A percentile compares a stretch with the other conserved stretches of the same genome.
phyloP scores from a whole-genome alignment of 2,888 invertebrate genomes.

The Piscicola geometra region DNA sequence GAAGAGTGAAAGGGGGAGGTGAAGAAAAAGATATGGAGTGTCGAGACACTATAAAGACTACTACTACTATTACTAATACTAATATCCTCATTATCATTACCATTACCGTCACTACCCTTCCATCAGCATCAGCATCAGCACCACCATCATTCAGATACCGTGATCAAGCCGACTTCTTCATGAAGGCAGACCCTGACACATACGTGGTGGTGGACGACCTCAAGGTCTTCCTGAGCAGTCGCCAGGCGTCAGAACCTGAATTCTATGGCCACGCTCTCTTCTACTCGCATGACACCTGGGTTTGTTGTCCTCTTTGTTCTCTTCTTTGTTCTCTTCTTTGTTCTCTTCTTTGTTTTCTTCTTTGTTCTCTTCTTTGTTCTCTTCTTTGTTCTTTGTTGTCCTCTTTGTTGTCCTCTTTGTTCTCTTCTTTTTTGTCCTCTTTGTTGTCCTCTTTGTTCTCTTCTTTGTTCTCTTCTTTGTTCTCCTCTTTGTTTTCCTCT shows the following conservation, averaged over 20 bases:
- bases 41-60: too few relatives aligned
- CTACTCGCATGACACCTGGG: background rate
- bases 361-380: background rate
- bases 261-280: background rate
- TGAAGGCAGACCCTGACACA: conserved; percentile 36
- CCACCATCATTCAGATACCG: background rate
- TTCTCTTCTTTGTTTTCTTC: background rate
- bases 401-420: background rate
- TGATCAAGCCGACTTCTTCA: conserved; percentile 29
- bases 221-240: conserved; percentile 18
- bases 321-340: background rate
- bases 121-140: too few relatives aligned
- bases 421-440: background rate
- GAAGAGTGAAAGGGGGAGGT: too few relatives aligned
- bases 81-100: too few relatives aligned
- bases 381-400: background rate
- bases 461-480: background rate
- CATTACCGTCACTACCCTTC: too few relatives aligned
- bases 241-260: too few relatives aligned
- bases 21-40: too few relatives aligned
- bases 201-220: conserved; percentile 28
- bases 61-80: too few relatives aligned
- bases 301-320: background rate
- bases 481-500: background rate
- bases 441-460: background rate